Evolutionary conservation across 2,888 invertebrate genomes (phyloP), one percentile per base, ranked within the genome.

Genomic region (Cephus runcator): DNA sequence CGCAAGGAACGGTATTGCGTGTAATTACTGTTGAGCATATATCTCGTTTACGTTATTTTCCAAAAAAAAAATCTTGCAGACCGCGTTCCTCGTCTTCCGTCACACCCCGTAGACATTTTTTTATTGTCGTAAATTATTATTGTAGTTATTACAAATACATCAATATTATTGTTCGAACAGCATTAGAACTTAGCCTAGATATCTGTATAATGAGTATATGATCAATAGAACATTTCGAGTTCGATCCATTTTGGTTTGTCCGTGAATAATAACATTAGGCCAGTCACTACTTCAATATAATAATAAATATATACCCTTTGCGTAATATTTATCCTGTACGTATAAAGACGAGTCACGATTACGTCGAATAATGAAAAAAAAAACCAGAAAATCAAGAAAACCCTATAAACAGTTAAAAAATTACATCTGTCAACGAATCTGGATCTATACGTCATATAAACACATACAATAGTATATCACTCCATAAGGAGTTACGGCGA

Each of bases 151-250:
- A 86, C 88, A 88, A 87, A 88, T 90, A 88, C 89, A 89, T 90
- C 88, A 88, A 87, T 89, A 89, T 91, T 91, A 91, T 91, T 91
- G 91, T 91, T 91, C 91, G 91, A 91, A 91, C 91, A 91, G 91
- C 91, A 91, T 91, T 87, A 85, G 86, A 90, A 87, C 90, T 90
- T 90, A 91, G 86, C 87, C 88, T 89, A 90, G 82, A 82, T 87
- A 85, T 79, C 69, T 56, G 56, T 79, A 73, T 79, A 40, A 35
- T 78, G 35, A 76, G 23, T 56, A 79, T 79, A 81, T 85, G 73
- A 79, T 80, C 82, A 79, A 80, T 82, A 75, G 77, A 73, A 81
- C 79, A 82, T 79, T 34, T 80, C 80, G 71, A 79, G 77, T 80
- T 69, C 77, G 78, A 77, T 78, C 74, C 73, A 78, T 79, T 73